phyloP scores from a whole-genome alignment of 1,140 invertebrate species.

The Caenorhabditis tropicalis region DNA sequence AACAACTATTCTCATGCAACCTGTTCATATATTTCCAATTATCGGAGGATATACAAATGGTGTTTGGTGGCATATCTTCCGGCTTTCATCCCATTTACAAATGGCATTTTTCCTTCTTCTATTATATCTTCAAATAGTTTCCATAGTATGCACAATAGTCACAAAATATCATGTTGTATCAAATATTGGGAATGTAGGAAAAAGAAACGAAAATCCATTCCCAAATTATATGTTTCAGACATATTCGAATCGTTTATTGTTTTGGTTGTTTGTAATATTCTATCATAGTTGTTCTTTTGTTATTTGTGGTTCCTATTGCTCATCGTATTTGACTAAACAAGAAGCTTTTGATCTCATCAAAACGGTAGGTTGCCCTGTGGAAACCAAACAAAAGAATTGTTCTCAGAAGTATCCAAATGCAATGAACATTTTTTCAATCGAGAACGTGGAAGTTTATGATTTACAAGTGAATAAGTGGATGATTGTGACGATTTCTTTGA shows the following conservation, averaged over 20 bases:
- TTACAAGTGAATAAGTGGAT: slow-evolving; percentile 7
- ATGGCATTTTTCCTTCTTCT: not conserved
- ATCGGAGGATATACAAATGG: slow-evolving; percentile 22
- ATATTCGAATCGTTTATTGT: not conserved
- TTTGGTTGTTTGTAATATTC: not conserved
- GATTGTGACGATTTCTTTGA: not conserved
- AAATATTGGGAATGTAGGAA: not conserved
- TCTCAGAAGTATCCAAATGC: slow-evolving; percentile 16
- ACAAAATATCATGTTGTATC: slow-evolving; percentile 17
- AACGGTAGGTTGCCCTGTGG: not conserved
- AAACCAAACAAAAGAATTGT: not conserved
- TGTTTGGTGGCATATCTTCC: not conserved
- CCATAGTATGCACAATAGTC: not conserved
- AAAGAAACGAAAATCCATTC: not conserved
- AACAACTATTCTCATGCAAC: not conserved
- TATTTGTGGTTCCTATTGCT: not conserved
- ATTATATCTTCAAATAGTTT: not conserved
- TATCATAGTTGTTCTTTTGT: slow-evolving; percentile 1
- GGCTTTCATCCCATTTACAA: not conserved
- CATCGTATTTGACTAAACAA: not conserved
- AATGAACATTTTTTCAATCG: not conserved
- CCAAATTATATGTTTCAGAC: not conserved
- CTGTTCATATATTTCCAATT: not conserved
- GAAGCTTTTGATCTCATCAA: not conserved
- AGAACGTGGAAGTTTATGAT: slow-evolving; percentile 16